Evolutionary conservation across 2,113 vertebrate genomes (phyloP), one percentile per base, ranked within the genome.

Genomic region (Gyps fulvus): DNA sequence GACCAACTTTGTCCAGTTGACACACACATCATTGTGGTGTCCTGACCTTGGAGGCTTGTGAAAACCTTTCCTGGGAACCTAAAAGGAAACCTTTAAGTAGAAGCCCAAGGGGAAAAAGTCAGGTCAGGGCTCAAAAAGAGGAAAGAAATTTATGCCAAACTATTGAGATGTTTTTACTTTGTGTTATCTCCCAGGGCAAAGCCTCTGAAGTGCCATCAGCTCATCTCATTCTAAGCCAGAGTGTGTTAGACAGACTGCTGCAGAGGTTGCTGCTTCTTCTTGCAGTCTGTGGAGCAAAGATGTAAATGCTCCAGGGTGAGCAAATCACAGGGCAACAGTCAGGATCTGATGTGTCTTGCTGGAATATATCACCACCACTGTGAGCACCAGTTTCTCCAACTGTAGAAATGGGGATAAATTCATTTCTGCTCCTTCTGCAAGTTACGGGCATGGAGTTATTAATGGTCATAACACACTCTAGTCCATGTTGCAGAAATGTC

Each of bases 21-120:
- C 23, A 17, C 13, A 9, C 14, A 55, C 0, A 1, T 59, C 17
- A 7, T 71, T 0, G 2, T 27, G 34, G 36, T 43, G 57, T 52
- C 29, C 36, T 40, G 38, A 22, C 21, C 34, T 22, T n/a, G 17
- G 50, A 36, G 40, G 25, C 25, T 55, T 26, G 11, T 49, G 73
- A 55, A 72, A 80, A 61, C 26, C 31, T 55, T 25, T 67, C n/a
- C 80, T 77, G n/a, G 31, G 6, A 65, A 42, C 31, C 45, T 54
- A 27, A 63, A 58, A 49, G 27, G 34, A 66, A 70, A 47, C 7
- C 4, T 45, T 15, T 26, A 32, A 47, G 32, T 20, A 71, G 57
- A 89, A 65, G 34, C 58, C 15, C 14, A 19, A 13, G 18, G 7
- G 8, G 34, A 8, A 22, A 26, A 71, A 77, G 25, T 61, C 59